Percentiles rank a stretch among this genome's conserved stretches.
These are phyloP conservation scores for Pterostichus madidus DNA, from an alignment of 2,888 invertebrate genomes.

Conservation along the genomic window DNA sequence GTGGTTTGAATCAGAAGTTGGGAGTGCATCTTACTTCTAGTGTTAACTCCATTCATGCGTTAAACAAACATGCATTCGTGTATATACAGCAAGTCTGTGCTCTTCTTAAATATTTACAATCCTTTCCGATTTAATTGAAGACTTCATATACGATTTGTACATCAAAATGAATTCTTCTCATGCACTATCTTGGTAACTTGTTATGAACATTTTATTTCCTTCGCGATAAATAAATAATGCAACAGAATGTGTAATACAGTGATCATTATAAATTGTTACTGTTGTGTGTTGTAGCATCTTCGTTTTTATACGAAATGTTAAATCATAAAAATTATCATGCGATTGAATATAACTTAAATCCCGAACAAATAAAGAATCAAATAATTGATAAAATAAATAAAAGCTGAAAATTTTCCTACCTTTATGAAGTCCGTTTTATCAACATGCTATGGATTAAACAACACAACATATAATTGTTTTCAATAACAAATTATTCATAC, in stretches of 20 bases:
- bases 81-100: slow-evolving; percentile 40
- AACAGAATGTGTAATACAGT: slow-evolving; percentile 35
- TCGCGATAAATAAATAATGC: slow-evolving; percentile 31
- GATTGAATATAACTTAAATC: slow-evolving; percentile 35
- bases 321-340: slow-evolving; percentile 41
- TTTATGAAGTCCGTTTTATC: slow-evolving; percentile 69
- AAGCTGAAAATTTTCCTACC: slow-evolving; percentile 68
- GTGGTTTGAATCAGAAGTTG: slow-evolving; percentile 26
- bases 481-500: slow-evolving; percentile 63
- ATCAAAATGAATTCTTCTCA: slow-evolving; percentile 19
- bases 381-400: slow-evolving; percentile 58
- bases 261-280: slow-evolving; percentile 9
- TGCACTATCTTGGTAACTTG: slow-evolving; percentile 46
- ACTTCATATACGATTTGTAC: slow-evolving; percentile 30
- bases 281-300: slow-evolving; percentile 29
- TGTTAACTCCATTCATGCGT: slow-evolving; percentile 45
- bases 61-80: slow-evolving; percentile 48
- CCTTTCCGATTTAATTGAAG: slow-evolving; percentile 41
- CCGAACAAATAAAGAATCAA: slow-evolving; percentile 37
- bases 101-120: slow-evolving; percentile 52
- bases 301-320: slow-evolving; percentile 26
- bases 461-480: slow-evolving; percentile 67
- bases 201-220: slow-evolving; percentile 25
- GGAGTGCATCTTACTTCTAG: slow-evolving; percentile 39
- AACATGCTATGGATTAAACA: slow-evolving; percentile 69